Conservation (phyloP, 1,140 invertebrate species). For the Homalodisca vitripennis region DNA sequence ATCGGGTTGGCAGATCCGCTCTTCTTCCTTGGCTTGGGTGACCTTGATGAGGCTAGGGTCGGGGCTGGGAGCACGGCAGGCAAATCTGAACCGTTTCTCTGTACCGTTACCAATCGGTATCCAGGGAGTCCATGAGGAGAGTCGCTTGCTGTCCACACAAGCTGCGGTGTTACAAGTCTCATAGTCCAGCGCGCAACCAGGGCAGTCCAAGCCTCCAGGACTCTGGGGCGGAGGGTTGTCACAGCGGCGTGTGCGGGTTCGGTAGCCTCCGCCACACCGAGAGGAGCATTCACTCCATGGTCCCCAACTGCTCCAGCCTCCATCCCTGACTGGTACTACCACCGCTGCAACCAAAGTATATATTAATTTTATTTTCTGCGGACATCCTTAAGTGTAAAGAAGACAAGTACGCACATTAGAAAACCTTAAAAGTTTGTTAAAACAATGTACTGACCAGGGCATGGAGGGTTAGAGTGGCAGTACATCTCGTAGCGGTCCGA, state of each 20-base stretch:
- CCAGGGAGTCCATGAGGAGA: constrained; percentile 77
- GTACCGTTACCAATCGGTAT: constrained; percentile 56
- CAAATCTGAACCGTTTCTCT: constrained; percentile 73
- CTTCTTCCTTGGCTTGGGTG: constrained; percentile 71
- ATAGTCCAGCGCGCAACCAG: constrained; percentile 58
- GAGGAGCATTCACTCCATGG: constrained; percentile 64
- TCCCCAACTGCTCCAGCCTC: constrained; percentile 73
- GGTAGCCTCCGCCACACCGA: constrained; percentile 56
- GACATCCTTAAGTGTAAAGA: too few species aligned
- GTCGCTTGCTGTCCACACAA: constrained; percentile 65
- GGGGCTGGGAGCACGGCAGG: constrained; percentile 71
- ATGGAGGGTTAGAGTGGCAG: constrained; percentile 76
- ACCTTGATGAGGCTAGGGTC: constrained; percentile 61
- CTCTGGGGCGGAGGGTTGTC: constrained; percentile 62
- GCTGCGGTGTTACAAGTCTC: constrained; percentile 64
- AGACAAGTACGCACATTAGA: too few species aligned
- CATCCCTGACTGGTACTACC: constrained; percentile 60
- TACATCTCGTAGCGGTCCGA: constrained; percentile 72
- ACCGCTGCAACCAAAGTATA: too few species aligned
- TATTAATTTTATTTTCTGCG: too few species aligned
- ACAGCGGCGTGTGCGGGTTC: constrained; percentile 57
- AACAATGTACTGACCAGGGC: constrained; percentile 56
- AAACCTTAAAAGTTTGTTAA: too few species aligned
- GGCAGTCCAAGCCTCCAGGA: constrained; percentile 61
- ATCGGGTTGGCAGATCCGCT: constrained; percentile 64